These are phyloP conservation scores for Drosophila varians DNA, from an alignment of 1,140 invertebrate species.

Conservation along the genomic window DNA sequence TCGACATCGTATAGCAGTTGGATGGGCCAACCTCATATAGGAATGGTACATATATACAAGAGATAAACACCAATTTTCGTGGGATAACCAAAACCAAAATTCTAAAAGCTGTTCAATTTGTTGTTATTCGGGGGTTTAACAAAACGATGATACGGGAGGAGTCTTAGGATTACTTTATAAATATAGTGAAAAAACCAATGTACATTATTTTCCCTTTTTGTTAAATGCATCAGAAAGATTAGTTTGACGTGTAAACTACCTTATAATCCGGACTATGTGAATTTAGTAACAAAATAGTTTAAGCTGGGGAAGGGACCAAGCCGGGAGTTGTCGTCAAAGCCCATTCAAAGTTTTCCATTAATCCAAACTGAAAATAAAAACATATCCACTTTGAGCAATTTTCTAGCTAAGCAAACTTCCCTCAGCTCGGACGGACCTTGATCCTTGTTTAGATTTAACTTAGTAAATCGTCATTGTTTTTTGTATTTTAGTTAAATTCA, in stretches of 20 bases:
- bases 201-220: slow-evolving; percentile 49
- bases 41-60: slow-evolving; percentile 40
- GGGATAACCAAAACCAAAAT: slow-evolving; percentile 25
- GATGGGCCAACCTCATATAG: slow-evolving; percentile 17
- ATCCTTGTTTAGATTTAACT: slow-evolving; percentile 32
- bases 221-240: slow-evolving; percentile 30
- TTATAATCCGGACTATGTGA: slow-evolving; percentile 37
- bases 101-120: slow-evolving; percentile 59
- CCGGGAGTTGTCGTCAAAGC: slow-evolving; percentile 20
- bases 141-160: slow-evolving; percentile 22
- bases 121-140: slow-evolving; percentile 75
- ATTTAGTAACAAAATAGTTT: slow-evolving; percentile 41
- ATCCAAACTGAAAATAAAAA: slow-evolving; percentile 22
- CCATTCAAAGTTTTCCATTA: slow-evolving; percentile 31
- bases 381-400: slow-evolving; percentile 48
- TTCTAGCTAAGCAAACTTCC: slow-evolving; percentile 18
- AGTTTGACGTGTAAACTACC: slow-evolving; percentile 31
- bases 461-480: slow-evolving; percentile 41
- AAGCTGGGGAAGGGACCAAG: slow-evolving; percentile 34
- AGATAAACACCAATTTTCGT: slow-evolving; percentile 18
- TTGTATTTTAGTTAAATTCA: slow-evolving; percentile 38
- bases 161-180: slow-evolving; percentile 28
- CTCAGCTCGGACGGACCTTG: slow-evolving; percentile 21
- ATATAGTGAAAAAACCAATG: slow-evolving; percentile 20
- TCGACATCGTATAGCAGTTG: slow-evolving; percentile 19